These are phyloP conservation scores for Hydrotaea cyrtoneurina DNA, from an alignment of 2,888 invertebrate genomes.

Conservation along the genomic window DNA sequence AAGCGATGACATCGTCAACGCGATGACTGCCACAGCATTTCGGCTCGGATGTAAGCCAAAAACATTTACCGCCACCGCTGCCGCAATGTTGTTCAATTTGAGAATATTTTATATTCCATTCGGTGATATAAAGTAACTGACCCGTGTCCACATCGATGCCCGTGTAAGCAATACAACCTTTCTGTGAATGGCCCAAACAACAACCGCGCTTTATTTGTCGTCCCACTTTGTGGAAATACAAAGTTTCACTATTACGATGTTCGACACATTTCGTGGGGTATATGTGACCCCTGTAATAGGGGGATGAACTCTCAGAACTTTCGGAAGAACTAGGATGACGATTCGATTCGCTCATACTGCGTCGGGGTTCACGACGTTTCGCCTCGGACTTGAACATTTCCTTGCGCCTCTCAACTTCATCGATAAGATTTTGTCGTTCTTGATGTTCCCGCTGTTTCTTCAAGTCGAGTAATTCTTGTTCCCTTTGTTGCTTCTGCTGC, in stretches of 20 bases:
- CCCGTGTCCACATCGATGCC: constrained; percentile 89
- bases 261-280: constrained; percentile 80
- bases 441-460: constrained; percentile 85
- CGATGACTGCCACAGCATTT: constrained; percentile 79
- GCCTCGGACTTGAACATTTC: constrained; percentile 88
- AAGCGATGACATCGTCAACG: constrained; percentile 77
- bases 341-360: constrained; percentile 82
- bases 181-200: constrained; percentile 88
- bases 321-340: constrained; percentile 83
- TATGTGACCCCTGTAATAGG: constrained; percentile 76
- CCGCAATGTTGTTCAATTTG: constrained; percentile 78
- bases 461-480: constrained; percentile 84
- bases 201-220: constrained; percentile 87
- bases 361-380: constrained; percentile 82
- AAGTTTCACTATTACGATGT: constrained; percentile 82
- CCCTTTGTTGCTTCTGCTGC: constrained; percentile 85
- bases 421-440: constrained; percentile 86
- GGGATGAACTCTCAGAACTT: constrained; percentile 82
- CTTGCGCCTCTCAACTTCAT: constrained; percentile 89
- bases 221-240: constrained; percentile 83
- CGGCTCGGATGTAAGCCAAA: constrained; percentile 74
- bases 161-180: constrained; percentile 88
- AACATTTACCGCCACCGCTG: constrained; percentile 75
- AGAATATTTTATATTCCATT: constrained; percentile 86
- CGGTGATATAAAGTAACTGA: constrained; percentile 86